phyloP scores from a whole-genome alignment of 2,113 vertebrate species.

The Oncorhynchus keta region DNA sequence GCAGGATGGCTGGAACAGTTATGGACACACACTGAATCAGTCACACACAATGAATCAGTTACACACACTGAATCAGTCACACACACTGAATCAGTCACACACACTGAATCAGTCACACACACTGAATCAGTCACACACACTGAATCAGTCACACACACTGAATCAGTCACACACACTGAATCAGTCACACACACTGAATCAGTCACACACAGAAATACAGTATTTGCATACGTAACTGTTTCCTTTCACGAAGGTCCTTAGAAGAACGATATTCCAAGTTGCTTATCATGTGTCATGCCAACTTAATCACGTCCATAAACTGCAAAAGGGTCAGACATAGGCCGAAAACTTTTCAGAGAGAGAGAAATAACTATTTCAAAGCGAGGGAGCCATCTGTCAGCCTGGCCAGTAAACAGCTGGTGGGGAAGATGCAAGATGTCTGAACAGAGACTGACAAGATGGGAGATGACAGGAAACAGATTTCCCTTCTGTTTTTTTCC shows the following conservation, averaged over 20 bases:
- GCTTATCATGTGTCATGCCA: conserved; percentile 15
- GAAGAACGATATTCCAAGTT: background rate
- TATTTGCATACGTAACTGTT: conserved; percentile 30
- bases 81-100: background rate
- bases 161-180: background rate
- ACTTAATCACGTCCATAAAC: conserved; percentile 2
- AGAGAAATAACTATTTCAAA: conserved; percentile 74
- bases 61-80: conserved; percentile 3
- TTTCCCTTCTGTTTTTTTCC: conserved; percentile 81
- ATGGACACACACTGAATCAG: background rate
- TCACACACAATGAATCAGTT: conserved; percentile 17
- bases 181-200: background rate
- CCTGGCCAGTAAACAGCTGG: conserved; percentile 85
- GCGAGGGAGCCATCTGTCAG: conserved; percentile 90
- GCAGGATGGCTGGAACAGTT: conserved; percentile 24
- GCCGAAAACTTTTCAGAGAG: conserved; percentile 49
- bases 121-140: background rate
- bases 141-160: conserved; percentile 13
- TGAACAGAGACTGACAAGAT: conserved; percentile 93
- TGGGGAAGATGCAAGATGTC: conserved; percentile 88
- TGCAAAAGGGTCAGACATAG: background rate
- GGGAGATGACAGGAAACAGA: conserved; percentile 96
- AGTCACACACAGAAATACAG: background rate
- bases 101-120: conserved; percentile 11
- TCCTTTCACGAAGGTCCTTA: background rate